Evolutionary conservation across 2,888 invertebrate species (phyloP).

Genomic region (Bursaphelenchus okinawaensis): DNA sequence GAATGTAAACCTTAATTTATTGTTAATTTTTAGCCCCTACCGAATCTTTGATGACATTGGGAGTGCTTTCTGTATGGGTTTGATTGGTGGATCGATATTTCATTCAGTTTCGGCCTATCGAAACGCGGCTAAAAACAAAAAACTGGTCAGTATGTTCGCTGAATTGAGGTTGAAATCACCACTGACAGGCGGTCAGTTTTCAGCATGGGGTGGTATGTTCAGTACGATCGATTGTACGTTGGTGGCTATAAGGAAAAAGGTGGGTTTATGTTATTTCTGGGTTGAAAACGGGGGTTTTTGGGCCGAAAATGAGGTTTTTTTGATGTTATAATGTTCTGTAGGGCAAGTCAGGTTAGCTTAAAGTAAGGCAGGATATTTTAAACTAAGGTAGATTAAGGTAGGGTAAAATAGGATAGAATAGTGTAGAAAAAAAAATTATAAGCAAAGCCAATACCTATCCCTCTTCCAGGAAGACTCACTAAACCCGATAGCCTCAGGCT

Average conservation of each 20-base stretch:
- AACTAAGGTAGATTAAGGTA: too few species aligned
- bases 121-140: slow-evolving; percentile 65
- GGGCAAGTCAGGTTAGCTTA: too few species aligned
- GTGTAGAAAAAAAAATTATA: too few species aligned
- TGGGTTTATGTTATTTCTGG: too few species aligned
- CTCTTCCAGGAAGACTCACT: slow-evolving; percentile 81
- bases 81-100: slow-evolving; percentile 94
- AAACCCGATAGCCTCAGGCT: slow-evolving; percentile 69
- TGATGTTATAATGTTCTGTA: too few species aligned
- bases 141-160: slow-evolving; percentile 29
- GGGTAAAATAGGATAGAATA: too few species aligned
- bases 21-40: neutral
- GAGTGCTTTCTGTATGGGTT: slow-evolving; percentile 98
- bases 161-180: slow-evolving; percentile 51
- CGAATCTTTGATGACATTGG: slow-evolving; percentile 96
- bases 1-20: neutral
- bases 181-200: slow-evolving; percentile 72
- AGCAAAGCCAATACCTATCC: too few species aligned
- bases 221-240: slow-evolving; percentile 87
- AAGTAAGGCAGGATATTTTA: too few species aligned
- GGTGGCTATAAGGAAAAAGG: slow-evolving; percentile 80
- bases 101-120: slow-evolving; percentile 93
- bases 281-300: too few species aligned
- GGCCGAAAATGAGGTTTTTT: too few species aligned
- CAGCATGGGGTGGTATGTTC: slow-evolving; percentile 97